Evolutionary conservation across 2,797 vertebrate genomes (phyloP).

Genomic region (Sylvia borin): DNA sequence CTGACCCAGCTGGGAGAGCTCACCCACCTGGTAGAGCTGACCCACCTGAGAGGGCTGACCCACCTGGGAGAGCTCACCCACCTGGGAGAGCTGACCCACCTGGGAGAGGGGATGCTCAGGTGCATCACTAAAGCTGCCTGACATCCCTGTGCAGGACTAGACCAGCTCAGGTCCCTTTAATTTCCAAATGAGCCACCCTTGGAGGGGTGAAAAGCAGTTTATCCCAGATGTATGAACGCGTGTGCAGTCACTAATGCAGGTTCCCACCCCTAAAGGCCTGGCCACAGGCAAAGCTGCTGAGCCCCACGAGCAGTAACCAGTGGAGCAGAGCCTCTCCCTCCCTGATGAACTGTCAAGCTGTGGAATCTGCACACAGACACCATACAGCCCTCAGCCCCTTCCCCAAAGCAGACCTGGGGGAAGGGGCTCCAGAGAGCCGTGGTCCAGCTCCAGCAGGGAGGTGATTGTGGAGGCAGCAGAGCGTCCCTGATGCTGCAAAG

Average conservation of each 20-base stretch:
- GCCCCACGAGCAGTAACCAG: not conserved
- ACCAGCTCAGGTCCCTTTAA: not conserved
- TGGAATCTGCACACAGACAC: not conserved
- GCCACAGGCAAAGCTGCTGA: not conserved
- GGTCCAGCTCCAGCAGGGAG: not conserved
- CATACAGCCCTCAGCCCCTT: not conserved
- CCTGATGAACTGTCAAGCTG: not conserved
- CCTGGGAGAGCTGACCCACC: not conserved
- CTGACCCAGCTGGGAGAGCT: not conserved
- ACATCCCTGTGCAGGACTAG: rapidly evolving
- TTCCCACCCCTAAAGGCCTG: not conserved
- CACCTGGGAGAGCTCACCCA: not conserved
- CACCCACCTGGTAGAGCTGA: not conserved
- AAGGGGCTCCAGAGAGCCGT: not conserved
- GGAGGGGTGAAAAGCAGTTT: not conserved
- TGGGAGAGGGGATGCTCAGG: not conserved
- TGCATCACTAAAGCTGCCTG: not conserved
- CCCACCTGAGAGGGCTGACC: not conserved
- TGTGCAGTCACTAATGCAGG: rapidly evolving
- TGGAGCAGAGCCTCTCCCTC: not conserved
- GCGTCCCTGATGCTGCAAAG: not conserved
- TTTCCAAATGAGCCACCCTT: not conserved
- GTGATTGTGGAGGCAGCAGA: not conserved
- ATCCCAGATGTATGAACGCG: not conserved
- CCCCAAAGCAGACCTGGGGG: not conserved